Percentiles rank a stretch among this genome's conserved stretches.
Conservation (phyloP, 2,888 invertebrate species). For the Dastarcus helophoroides region DNA sequence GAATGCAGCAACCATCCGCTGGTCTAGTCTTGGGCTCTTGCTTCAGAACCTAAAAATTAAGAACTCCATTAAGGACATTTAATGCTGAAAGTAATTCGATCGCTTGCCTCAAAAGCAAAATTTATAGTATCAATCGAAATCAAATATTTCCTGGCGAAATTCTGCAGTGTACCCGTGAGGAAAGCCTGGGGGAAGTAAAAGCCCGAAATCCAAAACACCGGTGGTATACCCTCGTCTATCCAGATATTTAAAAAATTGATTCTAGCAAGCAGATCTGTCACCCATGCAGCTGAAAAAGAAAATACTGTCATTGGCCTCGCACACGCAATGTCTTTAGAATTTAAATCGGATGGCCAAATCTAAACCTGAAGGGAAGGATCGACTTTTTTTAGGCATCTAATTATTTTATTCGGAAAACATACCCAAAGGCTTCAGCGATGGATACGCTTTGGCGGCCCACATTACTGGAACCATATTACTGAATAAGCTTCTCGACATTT, state of each 20-base stretch:
- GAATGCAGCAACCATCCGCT: conserved; percentile 51
- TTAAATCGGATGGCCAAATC: too few species aligned
- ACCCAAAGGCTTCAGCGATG: conserved; percentile 60
- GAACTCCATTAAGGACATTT: background rate
- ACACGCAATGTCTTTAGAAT: too few species aligned
- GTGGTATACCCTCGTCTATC: conserved; percentile 56
- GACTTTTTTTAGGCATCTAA: background rate
- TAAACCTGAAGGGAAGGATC: background rate
- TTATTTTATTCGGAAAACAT: conserved; percentile 15
- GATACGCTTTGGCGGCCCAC: conserved; percentile 60
- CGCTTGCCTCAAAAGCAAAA: conserved; percentile 47
- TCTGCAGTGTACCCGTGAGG: conserved; percentile 71
- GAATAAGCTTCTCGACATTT: conserved; percentile 53
- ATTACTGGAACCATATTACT: conserved; percentile 56
- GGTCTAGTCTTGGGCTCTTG: conserved; percentile 39
- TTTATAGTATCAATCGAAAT: conserved; percentile 63
- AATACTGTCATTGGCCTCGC: background rate
- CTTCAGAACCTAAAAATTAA: conserved; percentile 36
- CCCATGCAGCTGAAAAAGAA: conserved; percentile 48
- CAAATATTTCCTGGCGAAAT: conserved; percentile 65
- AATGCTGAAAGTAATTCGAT: background rate
- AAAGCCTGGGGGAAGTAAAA: conserved; percentile 82
- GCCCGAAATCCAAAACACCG: conserved; percentile 73
- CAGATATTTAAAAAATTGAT: conserved; percentile 53
- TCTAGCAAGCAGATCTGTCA: conserved; percentile 49